Conservation (phyloP, 2,113 vertebrate genomes). For the Paramormyrops kingsleyae region DNA sequence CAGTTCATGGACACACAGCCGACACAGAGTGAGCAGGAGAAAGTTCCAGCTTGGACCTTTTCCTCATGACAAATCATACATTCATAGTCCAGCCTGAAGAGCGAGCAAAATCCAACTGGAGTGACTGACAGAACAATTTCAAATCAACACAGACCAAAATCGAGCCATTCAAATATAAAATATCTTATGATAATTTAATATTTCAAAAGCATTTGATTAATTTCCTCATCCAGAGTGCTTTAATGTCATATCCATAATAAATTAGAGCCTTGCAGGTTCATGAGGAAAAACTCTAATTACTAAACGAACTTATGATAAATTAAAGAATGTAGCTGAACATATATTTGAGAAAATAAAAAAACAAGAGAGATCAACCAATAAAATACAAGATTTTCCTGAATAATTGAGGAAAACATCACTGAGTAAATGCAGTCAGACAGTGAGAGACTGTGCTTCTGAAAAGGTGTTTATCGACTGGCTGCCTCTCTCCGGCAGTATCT, state of each 20-base stretch:
- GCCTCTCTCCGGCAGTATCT: not conserved
- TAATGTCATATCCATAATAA: not conserved
- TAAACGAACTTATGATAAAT: slow-evolving; percentile 4
- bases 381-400: not conserved
- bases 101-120: not conserved
- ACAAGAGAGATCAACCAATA: not conserved
- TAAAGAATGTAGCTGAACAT: not conserved
- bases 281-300: not conserved
- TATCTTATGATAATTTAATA: not conserved
- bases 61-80: not conserved
- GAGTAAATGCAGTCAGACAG: not conserved
- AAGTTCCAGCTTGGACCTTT: not conserved
- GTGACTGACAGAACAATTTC: not conserved
- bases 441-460: not conserved
- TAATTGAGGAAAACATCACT: not conserved
- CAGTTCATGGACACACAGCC: not conserved
- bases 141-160: not conserved
- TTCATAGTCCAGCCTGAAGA: not conserved
- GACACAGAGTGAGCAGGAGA: not conserved
- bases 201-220: not conserved
- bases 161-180: not conserved
- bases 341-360: not conserved
- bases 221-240: not conserved
- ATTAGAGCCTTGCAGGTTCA: not conserved
- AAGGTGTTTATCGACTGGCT: not conserved